Evolutionary conservation across 2,888 invertebrate species (phyloP).

Genomic region (Pocota personata): DNA sequence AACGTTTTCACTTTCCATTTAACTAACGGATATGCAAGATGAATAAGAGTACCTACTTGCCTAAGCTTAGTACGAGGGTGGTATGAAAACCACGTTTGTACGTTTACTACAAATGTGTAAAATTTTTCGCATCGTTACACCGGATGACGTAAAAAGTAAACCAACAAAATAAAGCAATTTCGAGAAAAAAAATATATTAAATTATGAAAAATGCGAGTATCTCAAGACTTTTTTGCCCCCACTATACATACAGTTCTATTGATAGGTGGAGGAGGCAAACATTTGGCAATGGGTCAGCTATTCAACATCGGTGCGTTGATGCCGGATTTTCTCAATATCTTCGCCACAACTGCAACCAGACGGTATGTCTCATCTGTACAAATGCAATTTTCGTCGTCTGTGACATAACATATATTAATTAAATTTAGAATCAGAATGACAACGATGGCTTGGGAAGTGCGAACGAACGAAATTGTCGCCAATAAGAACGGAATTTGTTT

Average conservation of each 20-base stretch:
- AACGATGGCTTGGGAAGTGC: constrained; percentile 23
- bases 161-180: background rate
- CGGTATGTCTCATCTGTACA: constrained; percentile 33
- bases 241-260: background rate
- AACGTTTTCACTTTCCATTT: background rate
- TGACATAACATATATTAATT: constrained; percentile 40
- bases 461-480: constrained; percentile 38
- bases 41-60: background rate
- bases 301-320: constrained; percentile 8
- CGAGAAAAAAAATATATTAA: background rate
- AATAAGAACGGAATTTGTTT: constrained; percentile 37
- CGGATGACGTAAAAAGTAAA: background rate
- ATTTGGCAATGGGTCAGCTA: constrained; percentile 46
- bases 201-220: constrained; percentile 7
- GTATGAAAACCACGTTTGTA: background rate
- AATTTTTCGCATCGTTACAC: background rate
- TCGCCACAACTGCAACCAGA: constrained; percentile 29
- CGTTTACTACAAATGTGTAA: background rate
- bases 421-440: constrained; percentile 42
- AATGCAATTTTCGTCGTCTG: constrained; percentile 20
- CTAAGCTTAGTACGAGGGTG: background rate
- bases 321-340: constrained; percentile 20
- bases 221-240: background rate
- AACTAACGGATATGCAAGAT: background rate
- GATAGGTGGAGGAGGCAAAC: constrained; percentile 21